These are phyloP conservation scores for Brachionus angularis DNA, from an alignment of 1,140 invertebrate genomes.

Conservation along the genomic window DNA sequence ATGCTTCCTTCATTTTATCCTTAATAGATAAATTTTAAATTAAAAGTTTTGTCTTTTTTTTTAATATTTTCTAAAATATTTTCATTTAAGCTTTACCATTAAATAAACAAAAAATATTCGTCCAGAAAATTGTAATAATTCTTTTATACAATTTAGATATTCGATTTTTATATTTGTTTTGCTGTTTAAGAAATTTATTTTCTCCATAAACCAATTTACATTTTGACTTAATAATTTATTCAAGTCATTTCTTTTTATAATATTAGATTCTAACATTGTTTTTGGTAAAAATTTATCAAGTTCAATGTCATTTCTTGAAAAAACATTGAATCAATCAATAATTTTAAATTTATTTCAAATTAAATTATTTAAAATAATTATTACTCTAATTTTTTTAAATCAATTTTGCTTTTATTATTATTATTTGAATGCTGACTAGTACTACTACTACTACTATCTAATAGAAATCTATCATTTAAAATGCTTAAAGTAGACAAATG, in stretches of 20 bases:
- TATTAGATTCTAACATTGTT: conserved; percentile 16
- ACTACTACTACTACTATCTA: not conserved
- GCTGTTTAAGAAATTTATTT: conserved; percentile 20
- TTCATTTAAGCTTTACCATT: not conserved
- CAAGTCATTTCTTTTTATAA: conserved; percentile 9
- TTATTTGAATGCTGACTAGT: too few species aligned
- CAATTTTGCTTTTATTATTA: not conserved
- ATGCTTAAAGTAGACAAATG: conserved; percentile 30
- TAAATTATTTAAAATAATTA: not conserved
- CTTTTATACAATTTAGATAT: conserved; percentile 31
- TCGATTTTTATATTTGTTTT: conserved; percentile 30
- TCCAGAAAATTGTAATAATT: conserved; percentile 32
- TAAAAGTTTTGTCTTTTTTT: not conserved
- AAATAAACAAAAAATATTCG: conserved; percentile 40
- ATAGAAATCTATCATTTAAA: conserved; percentile 2
- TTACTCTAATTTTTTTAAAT: not conserved
- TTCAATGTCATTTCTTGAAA: not conserved
- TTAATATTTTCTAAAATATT: not conserved
- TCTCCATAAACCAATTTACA: conserved; percentile 24
- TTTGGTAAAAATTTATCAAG: conserved; percentile 2
- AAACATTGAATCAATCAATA: not conserved
- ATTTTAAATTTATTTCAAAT: not conserved
- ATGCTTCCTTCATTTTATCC: conserved; percentile 41
- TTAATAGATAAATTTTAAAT: not conserved
- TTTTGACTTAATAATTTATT: conserved; percentile 30